Evolutionary conservation across 2,888 invertebrate species (phyloP), one percentile per base, ranked within the genome.

Genomic region (Calliphora vomitoria): DNA sequence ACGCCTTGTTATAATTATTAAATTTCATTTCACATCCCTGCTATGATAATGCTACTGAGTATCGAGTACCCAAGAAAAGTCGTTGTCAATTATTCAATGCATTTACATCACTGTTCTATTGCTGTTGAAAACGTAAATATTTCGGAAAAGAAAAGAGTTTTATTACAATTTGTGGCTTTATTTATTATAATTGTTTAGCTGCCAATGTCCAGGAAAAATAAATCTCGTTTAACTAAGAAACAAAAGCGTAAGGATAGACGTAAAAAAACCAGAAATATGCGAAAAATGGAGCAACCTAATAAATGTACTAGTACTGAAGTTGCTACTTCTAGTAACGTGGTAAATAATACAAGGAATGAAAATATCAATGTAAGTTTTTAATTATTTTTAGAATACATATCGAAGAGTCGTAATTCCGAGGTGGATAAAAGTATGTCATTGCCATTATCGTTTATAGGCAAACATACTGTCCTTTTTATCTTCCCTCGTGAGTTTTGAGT

Each of bases 161-260:
- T 25, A 25, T 25, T 25, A 25, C 1, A 25, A 25, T 25, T 25
- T 25, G 25, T 25, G 13, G 8, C 3, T 31, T 31, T 58, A 13
- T 1, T 55, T 55, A 20, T 20, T 55, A n/a, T 55, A 13, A 44
- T 25, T 58, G 20, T 58, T 58, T 25, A 31, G 13, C 31, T 25
- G 18, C 58, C 31, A 20, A 87, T 87, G 87, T 66, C 87, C 6
- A 58, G 76, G 18, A 87, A 78, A 60, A 81, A 53, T 72, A 35
- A 8, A 80, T 81, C 31, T 3, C 58, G 50, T 55, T 20, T 50
- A 38, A 38, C 13, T 11, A 87, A 72, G 50, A 82, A 55, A 5
- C 44, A n/a, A 10, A 83, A 75, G 35, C 81, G 84, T 4, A 84
- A 68, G 53, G 8, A 35, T 8, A 71, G 13, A 11, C 87, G 83